phyloP scores from a whole-genome alignment of 2,113 vertebrate species.

The Toxotes chatareus region DNA sequence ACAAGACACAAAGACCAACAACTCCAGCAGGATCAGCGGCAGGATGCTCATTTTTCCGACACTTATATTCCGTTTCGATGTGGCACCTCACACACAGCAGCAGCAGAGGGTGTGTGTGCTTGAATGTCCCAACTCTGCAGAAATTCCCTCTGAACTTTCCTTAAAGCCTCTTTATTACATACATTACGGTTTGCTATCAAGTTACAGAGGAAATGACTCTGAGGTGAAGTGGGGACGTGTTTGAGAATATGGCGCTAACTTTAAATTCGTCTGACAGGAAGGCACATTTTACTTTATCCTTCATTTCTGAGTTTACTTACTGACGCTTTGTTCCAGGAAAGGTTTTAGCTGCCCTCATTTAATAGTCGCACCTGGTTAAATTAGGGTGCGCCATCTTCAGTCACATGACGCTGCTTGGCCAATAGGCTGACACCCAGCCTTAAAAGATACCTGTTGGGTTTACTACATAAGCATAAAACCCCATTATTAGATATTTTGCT shows the following conservation, averaged over 20 bases:
- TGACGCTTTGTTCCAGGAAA: background rate
- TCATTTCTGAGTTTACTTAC: background rate
- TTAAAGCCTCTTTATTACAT: conserved; percentile 65
- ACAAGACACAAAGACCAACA: conserved; percentile 51
- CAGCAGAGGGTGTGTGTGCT: background rate
- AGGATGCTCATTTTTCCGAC: conserved; percentile 55
- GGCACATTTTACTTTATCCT: rapidly evolving
- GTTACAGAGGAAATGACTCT: conserved; percentile 68
- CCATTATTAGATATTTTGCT: too few relatives aligned
- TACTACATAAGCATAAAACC: too few relatives aligned
- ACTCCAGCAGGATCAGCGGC: conserved; percentile 71
- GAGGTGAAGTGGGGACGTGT: conserved; percentile 22
- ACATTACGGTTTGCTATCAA: conserved; percentile 81
- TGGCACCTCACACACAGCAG: conserved; percentile 77
- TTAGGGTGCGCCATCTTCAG: background rate
- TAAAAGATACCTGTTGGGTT: background rate
- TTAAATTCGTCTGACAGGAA: background rate
- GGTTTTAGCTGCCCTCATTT: too few relatives aligned
- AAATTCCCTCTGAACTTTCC: conserved; percentile 44
- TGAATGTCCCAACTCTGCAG: conserved; percentile 46
- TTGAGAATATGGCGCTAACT: background rate
- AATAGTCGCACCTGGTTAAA: background rate
- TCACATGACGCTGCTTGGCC: conserved; percentile 11
- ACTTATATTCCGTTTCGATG: conserved; percentile 78
- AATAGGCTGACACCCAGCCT: background rate